These are phyloP conservation scores for rat (Rattus norvegicus) DNA, from an alignment of 2,113 vertebrate species.

Conservation along the genomic window GRCr8 NC_086025.1:53005001-53005500, in stretches of 20 bases:
- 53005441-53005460: neutral
- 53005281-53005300: neutral
- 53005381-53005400: neutral
- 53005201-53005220: neutral
- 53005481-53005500: neutral
- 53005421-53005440: neutral
- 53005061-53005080: neutral
- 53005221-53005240: constrained; percentile 43
- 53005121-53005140: constrained; percentile 35
- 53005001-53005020: constrained; percentile 62
- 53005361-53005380: constrained; percentile 20
- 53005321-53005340: neutral
- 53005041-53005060: neutral
- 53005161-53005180: neutral
- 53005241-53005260: constrained; percentile 16
- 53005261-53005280: constrained; percentile 1
- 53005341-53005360: neutral
- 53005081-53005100: constrained; percentile 19
- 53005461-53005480: neutral
- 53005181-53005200: neutral
- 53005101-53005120: constrained; percentile 19
- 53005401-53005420: neutral
- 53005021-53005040: neutral
- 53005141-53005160: neutral
- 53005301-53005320: neutral